Percentiles rank a stretch among this genome's conserved stretches.
Conservation (phyloP, 2,888 invertebrate genomes). For the Poecilus cupreus region DNA sequence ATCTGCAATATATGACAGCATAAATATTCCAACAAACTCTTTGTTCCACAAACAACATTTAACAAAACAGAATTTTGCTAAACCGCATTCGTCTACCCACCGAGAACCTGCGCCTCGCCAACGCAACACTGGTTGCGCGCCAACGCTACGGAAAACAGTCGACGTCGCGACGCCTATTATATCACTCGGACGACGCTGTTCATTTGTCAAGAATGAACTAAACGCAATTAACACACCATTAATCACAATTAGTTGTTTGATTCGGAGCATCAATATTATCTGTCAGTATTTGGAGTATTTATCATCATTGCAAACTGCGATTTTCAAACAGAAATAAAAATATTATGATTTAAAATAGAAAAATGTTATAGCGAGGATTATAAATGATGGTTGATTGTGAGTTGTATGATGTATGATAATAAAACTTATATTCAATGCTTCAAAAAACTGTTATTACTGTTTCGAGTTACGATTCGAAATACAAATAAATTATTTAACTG, state of each 20-base stretch:
- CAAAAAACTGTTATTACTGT: no score
- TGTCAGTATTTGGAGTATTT: constrained; percentile 7
- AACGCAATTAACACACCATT: constrained; percentile 40
- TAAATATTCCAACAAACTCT: neutral
- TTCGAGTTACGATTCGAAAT: no score
- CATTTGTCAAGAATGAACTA: constrained; percentile 24
- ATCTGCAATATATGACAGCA: constrained; percentile 8
- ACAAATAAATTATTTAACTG: no score
- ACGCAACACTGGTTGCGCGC: neutral
- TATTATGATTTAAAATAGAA: neutral
- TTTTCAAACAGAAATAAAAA: constrained; percentile 7
- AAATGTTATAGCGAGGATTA: neutral
- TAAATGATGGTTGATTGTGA: neutral
- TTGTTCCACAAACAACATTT: neutral
- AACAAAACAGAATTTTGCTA: neutral
- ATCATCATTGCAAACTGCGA: constrained; percentile 7
- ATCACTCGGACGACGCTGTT: neutral
- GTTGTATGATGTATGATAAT: neutral
- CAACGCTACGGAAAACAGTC: neutral
- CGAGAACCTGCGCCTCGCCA: no score
- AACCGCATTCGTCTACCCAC: neutral
- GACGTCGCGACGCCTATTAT: neutral
- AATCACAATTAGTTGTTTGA: constrained; percentile 24
- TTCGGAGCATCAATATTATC: constrained; percentile 6
- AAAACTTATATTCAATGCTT: neutral